Base-by-base conservation (phyloP, 2,113 vertebrate species). In the Petrocephalus zakoni region DNA sequence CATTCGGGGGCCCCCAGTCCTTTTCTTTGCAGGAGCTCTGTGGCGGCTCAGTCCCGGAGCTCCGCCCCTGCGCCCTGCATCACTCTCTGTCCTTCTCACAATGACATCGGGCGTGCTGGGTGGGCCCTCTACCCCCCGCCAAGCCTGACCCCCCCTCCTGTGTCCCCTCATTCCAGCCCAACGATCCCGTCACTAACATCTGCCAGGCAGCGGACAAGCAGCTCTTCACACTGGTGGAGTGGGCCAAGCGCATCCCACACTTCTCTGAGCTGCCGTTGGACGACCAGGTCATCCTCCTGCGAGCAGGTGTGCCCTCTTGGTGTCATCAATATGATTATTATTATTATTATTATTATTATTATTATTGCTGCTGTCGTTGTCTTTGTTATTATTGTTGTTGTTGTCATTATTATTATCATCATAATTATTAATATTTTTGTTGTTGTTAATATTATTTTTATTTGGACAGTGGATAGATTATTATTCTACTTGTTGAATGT, bases 191-290 rank as follows among this genome's bases (percentile, higher is more conserved):
- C 94, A 98, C 97, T 78, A 98, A 98, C 92, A 98, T 98, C 94
- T 98, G 97, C 92, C 97, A 98, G 93, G 97, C 97, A 1, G 97
- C 97, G 4, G 97, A 98, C 93, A 98, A 98, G 87, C 97, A 98
- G 93, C 97, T 98, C 19, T 98, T 98, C 90, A 98, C 97, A 0
- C 94, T 98, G 89, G 97, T 98, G 87, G 97, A 98, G 92, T 98
- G 97, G 97, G 97, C 97, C 52, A 98, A 98, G 94, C 96, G 97
- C 93, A 97, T 98, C 93, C 97, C 97, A 0, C 97, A 98, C 93
- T 98, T 98, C 92, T 98, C 97, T 0, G 97, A 97, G 91, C 95
- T 98, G 92, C 97, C 96, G 0, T 94, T 98, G 92, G 97, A 98
- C 87, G 97, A 98, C 94, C 97, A 98, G 94, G 97, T 98, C 94